Conservation (phyloP, 2,888 invertebrate species). For the Oscheius sp. region DNA sequence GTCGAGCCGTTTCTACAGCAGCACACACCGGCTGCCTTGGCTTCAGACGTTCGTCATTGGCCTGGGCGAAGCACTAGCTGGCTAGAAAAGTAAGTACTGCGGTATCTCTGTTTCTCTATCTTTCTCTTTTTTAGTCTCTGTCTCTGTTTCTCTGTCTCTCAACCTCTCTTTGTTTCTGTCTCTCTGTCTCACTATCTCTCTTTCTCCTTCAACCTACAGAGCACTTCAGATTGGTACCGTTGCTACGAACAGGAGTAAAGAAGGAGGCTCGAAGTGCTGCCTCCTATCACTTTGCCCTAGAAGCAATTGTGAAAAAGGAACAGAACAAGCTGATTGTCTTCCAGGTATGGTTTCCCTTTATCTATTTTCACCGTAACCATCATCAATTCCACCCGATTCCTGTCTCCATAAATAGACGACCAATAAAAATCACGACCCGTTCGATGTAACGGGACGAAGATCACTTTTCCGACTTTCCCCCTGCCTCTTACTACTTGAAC, state of each 20-base stretch:
- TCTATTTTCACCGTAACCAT: slow-evolving; percentile 21
- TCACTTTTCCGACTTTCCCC: no score
- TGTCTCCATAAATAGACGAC: slow-evolving; percentile 7
- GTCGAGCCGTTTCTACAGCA: slow-evolving; percentile 95
- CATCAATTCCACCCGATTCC: not conserved
- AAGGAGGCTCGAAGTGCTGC: slow-evolving; percentile 91
- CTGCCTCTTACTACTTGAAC: no score
- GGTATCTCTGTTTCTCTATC: not conserved
- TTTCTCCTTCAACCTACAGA: not conserved
- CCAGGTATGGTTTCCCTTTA: slow-evolving; percentile 52
- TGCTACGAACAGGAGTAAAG: slow-evolving; percentile 91
- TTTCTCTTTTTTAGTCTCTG: not conserved
- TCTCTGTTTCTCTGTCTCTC: not conserved
- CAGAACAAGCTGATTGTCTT: slow-evolving; percentile 73
- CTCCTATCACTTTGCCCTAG: slow-evolving; percentile 98
- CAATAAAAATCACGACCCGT: slow-evolving; percentile 17
- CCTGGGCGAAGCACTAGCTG: slow-evolving; percentile 76
- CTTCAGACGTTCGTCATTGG: slow-evolving; percentile 77
- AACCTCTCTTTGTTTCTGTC: no score
- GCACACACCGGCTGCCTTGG: slow-evolving; percentile 94
- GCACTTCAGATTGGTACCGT: slow-evolving; percentile 82
- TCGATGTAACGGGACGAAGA: not conserved
- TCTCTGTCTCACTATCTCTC: not conserved
- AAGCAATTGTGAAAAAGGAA: slow-evolving; percentile 92
- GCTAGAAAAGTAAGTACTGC: slow-evolving; percentile 58